A percentile compares a stretch with the other conserved stretches of the same genome.
Conservation (phyloP, 2,113 vertebrate species). For the Leucopsar rothschildi region DNA sequence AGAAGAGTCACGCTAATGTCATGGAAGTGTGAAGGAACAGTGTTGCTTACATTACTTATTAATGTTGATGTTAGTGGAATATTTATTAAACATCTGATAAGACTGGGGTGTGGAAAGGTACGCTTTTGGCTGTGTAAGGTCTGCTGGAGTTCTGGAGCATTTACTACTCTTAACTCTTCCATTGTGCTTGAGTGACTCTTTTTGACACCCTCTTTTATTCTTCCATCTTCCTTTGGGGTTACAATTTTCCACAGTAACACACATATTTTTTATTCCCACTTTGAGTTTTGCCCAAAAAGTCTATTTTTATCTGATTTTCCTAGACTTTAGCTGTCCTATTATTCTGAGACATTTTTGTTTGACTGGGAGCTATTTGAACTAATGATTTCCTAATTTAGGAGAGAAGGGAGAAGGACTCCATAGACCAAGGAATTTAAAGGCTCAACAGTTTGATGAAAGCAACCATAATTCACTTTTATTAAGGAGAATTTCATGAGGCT, state of each 20-base stretch:
- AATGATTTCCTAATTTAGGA: neutral
- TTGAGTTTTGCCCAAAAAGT: neutral
- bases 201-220: neutral
- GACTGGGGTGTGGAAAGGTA: neutral
- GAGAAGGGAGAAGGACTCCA: neutral
- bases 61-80: neutral
- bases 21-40: neutral
- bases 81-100: neutral
- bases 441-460: neutral
- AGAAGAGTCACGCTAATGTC: neutral
- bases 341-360: neutral
- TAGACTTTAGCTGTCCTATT: neutral
- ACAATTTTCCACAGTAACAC: neutral
- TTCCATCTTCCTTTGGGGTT: neutral
- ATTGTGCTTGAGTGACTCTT: neutral
- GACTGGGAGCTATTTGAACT: neutral
- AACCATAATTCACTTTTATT: neutral
- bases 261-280: neutral
- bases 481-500: neutral
- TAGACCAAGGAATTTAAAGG: neutral
- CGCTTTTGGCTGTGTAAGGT: neutral
- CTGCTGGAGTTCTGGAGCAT: neutral
- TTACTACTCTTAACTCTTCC: neutral
- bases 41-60: neutral
- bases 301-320: neutral